Conservation (phyloP, 2,888 invertebrate species). For the Phrixothrix hirtus region DNA sequence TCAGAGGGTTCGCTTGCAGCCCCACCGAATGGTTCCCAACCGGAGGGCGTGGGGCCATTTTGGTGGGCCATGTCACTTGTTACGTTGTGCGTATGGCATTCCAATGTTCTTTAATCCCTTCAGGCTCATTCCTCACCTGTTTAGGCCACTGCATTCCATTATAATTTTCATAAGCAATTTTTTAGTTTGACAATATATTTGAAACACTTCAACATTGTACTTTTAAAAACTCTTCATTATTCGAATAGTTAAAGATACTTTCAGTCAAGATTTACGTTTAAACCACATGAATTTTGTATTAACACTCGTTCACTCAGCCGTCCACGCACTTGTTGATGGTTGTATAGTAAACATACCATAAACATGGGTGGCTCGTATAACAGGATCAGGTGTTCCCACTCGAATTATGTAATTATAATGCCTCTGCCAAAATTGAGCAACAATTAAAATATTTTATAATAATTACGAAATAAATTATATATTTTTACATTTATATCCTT, state of each 20-base stretch:
- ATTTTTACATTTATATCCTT: background rate
- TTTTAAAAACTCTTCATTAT: background rate
- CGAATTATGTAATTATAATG: too few species aligned
- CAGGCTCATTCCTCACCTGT: conserved; percentile 36
- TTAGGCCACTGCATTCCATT: conserved; percentile 35
- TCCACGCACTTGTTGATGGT: conserved; percentile 22
- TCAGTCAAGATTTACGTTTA: conserved; percentile 11
- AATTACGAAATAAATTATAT: background rate
- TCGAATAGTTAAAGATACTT: conserved; percentile 2
- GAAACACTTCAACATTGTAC: background rate
- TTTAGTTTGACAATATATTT: conserved; percentile 3
- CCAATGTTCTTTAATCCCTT: conserved; percentile 37
- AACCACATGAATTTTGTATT: conserved; percentile 2
- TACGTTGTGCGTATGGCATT: conserved; percentile 33
- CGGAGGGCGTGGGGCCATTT: conserved; percentile 45
- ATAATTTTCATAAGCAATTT: conserved; percentile 19
- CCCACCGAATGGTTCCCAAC: conserved; percentile 49
- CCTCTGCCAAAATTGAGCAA: too few species aligned
- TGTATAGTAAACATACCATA: conserved; percentile 24
- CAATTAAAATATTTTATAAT: background rate
- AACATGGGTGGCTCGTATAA: conserved; percentile 11
- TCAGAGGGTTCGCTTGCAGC: conserved; percentile 42
- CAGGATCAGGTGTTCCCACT: too few species aligned
- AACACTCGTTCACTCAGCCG: conserved; percentile 6
- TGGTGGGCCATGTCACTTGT: conserved; percentile 44